Evolutionary conservation across 2,888 invertebrate species (phyloP).

Genomic region (Blastobasis lacticolella): DNA sequence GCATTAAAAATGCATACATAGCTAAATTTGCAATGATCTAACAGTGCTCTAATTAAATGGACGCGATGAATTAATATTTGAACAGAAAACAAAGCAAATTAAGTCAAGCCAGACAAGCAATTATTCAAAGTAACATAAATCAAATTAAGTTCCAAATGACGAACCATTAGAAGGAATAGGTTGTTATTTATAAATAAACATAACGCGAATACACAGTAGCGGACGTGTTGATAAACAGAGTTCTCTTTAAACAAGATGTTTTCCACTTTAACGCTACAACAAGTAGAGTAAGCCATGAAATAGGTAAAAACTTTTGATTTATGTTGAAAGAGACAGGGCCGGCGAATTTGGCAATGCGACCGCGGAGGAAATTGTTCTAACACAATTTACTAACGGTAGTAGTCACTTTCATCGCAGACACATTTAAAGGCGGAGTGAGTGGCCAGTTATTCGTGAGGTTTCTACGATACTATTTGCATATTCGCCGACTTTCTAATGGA

Average conservation of each 20-base stretch:
- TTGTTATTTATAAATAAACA: slow-evolving; percentile 44
- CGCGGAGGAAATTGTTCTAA: slow-evolving; percentile 58
- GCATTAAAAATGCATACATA: too few species aligned
- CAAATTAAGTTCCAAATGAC: slow-evolving; percentile 18
- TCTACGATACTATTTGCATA: slow-evolving; percentile 75
- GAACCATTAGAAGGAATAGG: slow-evolving; percentile 34
- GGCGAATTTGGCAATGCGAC: slow-evolving; percentile 42
- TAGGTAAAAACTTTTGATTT: slow-evolving; percentile 3
- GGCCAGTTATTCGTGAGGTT: slow-evolving; percentile 74
- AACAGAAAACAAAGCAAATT: too few species aligned
- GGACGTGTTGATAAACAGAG: slow-evolving; percentile 49
- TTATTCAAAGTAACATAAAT: not conserved
- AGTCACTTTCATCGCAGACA: slow-evolving; percentile 72
- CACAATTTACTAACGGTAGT: slow-evolving; percentile 67
- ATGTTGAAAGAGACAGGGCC: slow-evolving; percentile 6
- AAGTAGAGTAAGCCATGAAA: slow-evolving; percentile 12
- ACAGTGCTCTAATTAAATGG: too few species aligned
- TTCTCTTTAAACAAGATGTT: slow-evolving; percentile 40
- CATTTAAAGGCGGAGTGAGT: slow-evolving; percentile 70
- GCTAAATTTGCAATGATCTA: too few species aligned
- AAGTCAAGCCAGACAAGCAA: too few species aligned
- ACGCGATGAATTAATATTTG: too few species aligned
- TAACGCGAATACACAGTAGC: slow-evolving; percentile 36
- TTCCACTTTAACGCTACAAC: slow-evolving; percentile 31
- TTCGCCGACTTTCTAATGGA: slow-evolving; percentile 74